Evolutionary conservation across 92 coral and sea anemone genomes (phyloP), one percentile per base, ranked within the genome.

Genomic region (Paragorgia papillata): DNA sequence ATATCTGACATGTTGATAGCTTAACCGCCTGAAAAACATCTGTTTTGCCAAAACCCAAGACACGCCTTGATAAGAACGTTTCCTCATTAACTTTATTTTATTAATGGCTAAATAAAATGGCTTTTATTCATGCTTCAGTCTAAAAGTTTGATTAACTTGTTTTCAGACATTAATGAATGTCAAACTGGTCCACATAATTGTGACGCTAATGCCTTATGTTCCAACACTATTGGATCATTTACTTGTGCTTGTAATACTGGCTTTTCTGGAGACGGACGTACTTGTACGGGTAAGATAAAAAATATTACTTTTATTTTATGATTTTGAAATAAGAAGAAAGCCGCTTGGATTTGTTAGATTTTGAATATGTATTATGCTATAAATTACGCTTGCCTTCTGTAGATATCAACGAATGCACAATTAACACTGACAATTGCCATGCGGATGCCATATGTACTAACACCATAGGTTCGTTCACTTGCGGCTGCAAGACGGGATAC

Each of bases 121-220:
- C n/a, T n/a, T n/a, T n/a, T n/a, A n/a, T n/a, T n/a, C n/a, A n/a
- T n/a, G n/a, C n/a, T n/a, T n/a, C n/a, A n/a, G n/a, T n/a, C n/a
- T n/a, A n/a, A 37, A 5, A 37, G 5, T 4, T 4, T 12, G n/a
- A 15, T 6, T 46, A 2, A 2, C 21, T 39, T 34, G 2, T 51
- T 68, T 68, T 39, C 30, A 68, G 75, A 68, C 41, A 68, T 68
- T 24, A 32, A 68, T 51, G 75, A 68, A 31, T 68, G 75, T 68
- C 10, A 34, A 5, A 5, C n/a, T 44, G 75, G 58, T 7, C 44
- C 59, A 19, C 57, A 68, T 46, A 44, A 44, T 21, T 63, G 69
- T 63, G 46, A 63, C 34, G 24, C 21, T 8, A 63, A 63, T 15
- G 69, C 48, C 0, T 8, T 13, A 21, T 63, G 69, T 63, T 31